Conservation (phyloP, 2,888 invertebrate genomes). For the Synergus itoensis region DNA sequence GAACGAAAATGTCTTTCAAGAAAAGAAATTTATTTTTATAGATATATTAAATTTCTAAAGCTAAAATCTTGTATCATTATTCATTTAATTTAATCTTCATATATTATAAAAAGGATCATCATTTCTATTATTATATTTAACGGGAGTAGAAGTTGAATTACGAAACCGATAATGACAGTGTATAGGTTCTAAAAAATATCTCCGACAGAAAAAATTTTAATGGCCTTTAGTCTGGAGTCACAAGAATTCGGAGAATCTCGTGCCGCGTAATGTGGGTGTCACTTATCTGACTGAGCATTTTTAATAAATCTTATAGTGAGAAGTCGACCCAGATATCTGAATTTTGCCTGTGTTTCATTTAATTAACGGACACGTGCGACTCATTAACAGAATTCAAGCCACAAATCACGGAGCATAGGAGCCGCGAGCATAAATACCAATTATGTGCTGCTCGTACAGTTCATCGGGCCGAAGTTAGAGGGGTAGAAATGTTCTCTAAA, state of each 20-base stretch:
- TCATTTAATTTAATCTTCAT: too few species aligned
- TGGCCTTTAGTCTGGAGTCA: neutral
- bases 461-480: constrained; percentile 55
- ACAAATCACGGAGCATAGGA: constrained; percentile 66
- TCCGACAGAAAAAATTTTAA: neutral
- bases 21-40: constrained; percentile 10
- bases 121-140: too few species aligned
- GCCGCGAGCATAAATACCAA: constrained; percentile 69
- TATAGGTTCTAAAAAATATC: neutral
- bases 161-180: neutral
- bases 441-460: constrained; percentile 64
- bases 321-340: constrained; percentile 29
- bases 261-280: neutral
- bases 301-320: constrained; percentile 3
- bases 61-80: too few species aligned
- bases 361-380: constrained; percentile 71
- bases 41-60: neutral
- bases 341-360: constrained; percentile 53
- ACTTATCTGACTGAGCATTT: constrained; percentile 4
- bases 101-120: too few species aligned
- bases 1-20: constrained; percentile 43
- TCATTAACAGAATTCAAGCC: constrained; percentile 67
- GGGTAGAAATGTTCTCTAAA: constrained; percentile 53
- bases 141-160: neutral
- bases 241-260: neutral